These are phyloP conservation scores for Laticauda colubrina DNA, from an alignment of 2,113 vertebrate genomes.

Conservation along the genomic window DNA sequence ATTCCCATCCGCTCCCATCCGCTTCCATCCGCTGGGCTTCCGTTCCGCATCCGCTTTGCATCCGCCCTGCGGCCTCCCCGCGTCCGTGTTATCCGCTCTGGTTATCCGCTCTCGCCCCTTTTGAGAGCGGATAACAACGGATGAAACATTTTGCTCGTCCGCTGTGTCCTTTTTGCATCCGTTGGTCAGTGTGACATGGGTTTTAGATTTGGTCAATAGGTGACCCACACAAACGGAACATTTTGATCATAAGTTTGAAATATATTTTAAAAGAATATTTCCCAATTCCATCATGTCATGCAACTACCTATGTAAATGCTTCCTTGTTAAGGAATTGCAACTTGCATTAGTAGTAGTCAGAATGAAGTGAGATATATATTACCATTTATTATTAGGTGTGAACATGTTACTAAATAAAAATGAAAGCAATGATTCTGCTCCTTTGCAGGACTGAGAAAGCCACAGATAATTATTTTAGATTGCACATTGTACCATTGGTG, in stretches of 20 bases:
- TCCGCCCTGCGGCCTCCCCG: too few species aligned
- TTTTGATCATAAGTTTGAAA: not conserved
- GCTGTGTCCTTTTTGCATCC: too few species aligned
- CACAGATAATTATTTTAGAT: conserved; percentile 30
- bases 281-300: not conserved
- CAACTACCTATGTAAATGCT: not conserved
- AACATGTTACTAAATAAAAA: conserved; percentile 9
- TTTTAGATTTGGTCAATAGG: not conserved
- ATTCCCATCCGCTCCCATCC: too few species aligned
- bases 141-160: too few species aligned
- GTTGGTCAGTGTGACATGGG: too few species aligned
- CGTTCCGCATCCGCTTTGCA: too few species aligned
- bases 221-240: not conserved
- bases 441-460: conserved; percentile 45
- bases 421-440: conserved; percentile 30
- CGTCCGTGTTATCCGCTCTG: too few species aligned
- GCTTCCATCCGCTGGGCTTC: too few species aligned
- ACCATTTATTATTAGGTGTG: conserved; percentile 1
- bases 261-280: not conserved
- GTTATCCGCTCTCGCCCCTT: too few species aligned
- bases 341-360: not conserved
- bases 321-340: not conserved
- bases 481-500: not conserved
- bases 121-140: too few species aligned
- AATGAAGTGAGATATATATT: not conserved